Conservation (phyloP, 2,888 invertebrate species). For the Spilarctia lutea region DNA sequence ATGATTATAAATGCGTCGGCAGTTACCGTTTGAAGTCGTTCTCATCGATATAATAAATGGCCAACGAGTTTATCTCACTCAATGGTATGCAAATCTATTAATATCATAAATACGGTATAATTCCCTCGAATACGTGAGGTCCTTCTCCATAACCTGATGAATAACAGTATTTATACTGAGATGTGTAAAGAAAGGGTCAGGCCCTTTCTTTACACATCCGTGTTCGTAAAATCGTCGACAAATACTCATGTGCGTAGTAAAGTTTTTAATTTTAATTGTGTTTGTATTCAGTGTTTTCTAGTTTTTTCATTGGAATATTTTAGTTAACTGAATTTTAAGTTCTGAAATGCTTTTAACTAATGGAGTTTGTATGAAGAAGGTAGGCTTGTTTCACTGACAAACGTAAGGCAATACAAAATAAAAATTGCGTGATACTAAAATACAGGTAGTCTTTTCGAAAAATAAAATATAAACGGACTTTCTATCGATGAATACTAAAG, state of each 20-base stretch:
- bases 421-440: no score
- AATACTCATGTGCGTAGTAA: neutral
- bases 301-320: neutral
- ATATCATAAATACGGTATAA: conserved; percentile 11
- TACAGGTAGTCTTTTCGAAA: no score
- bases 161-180: conserved; percentile 2
- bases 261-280: neutral
- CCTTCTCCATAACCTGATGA: neutral
- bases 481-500: no score
- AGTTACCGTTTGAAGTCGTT: conserved; percentile 13
- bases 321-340: neutral
- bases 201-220: neutral
- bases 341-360: neutral
- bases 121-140: conserved; percentile 8
- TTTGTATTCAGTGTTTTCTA: neutral
- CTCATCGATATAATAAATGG: conserved; percentile 7
- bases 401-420: neutral
- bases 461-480: no score
- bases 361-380: neutral
- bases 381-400: neutral
- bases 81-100: conserved; percentile 10
- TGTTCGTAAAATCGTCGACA: neutral
- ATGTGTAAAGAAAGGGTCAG: no score
- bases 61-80: conserved; percentile 14
- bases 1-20: neutral